Conservation (phyloP, 2,113 vertebrate species). For the Rhizomys pruinosus region DNA sequence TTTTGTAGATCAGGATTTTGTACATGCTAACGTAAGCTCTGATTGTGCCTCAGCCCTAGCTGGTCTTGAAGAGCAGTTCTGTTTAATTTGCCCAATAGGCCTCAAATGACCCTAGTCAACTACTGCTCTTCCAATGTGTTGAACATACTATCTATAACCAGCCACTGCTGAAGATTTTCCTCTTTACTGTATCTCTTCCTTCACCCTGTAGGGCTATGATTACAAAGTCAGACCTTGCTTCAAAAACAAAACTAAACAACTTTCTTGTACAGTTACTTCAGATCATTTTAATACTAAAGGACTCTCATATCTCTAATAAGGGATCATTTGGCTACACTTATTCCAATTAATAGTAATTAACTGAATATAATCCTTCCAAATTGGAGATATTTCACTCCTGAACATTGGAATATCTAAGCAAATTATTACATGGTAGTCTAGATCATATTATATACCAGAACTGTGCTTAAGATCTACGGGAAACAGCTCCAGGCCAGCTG, state of each 20-base stretch:
- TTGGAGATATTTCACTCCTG: background rate
- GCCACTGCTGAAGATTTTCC: background rate
- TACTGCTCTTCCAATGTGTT: accelerated
- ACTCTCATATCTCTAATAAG: background rate
- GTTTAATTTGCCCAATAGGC: background rate
- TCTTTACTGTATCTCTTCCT: background rate
- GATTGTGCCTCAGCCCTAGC: background rate
- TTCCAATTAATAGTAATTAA: background rate
- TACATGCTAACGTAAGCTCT: background rate
- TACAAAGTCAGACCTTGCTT: background rate
- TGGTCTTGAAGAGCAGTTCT: background rate
- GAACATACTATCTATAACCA: accelerated
- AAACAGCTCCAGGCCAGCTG: too few relatives aligned
- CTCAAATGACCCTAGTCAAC: too few relatives aligned
- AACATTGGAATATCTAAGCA: background rate
- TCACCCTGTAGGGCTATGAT: background rate
- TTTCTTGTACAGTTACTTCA: background rate
- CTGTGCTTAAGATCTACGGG: background rate
- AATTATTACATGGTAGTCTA: background rate
- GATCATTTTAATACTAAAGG: background rate
- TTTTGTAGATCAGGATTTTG: background rate
- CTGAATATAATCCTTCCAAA: background rate
- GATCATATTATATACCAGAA: background rate
- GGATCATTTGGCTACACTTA: background rate
- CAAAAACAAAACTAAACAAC: background rate